Evolutionary conservation across 2,888 invertebrate species (phyloP).

Genomic region (Ectobius pallidus): DNA sequence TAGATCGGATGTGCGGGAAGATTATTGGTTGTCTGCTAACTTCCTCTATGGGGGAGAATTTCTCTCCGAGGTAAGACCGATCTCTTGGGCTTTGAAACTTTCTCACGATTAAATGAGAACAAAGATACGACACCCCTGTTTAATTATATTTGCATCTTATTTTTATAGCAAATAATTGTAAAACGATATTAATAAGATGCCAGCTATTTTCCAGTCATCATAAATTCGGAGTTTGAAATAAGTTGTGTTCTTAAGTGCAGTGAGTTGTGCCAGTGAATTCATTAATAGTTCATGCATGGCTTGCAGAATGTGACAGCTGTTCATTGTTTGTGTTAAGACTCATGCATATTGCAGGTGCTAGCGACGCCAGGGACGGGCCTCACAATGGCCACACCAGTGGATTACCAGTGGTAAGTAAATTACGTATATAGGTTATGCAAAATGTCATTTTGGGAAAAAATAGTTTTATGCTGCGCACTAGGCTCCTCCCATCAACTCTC

Average conservation of each 20-base stretch:
- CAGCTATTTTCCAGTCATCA: neutral
- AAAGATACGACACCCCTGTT: constrained; percentile 37
- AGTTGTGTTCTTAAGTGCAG: neutral
- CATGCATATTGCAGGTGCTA: constrained; percentile 41
- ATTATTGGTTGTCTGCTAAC: neutral
- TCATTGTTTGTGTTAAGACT: constrained; percentile 4
- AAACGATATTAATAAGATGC: neutral
- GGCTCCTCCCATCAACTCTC: too few species aligned
- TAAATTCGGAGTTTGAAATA: neutral
- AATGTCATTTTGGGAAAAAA: too few species aligned
- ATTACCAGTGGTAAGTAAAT: constrained; percentile 58
- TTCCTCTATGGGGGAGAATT: constrained; percentile 12
- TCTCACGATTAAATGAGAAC: constrained; percentile 39
- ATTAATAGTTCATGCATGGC: neutral
- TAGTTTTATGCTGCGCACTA: too few species aligned
- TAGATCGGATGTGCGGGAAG: constrained; percentile 6
- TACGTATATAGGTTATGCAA: neutral
- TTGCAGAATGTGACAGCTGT: constrained; percentile 25
- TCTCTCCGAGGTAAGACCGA: constrained; percentile 7
- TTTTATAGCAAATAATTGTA: neutral
- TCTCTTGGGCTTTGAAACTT: neutral
- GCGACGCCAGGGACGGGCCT: constrained; percentile 48
- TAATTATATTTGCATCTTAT: neutral
- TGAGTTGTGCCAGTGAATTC: neutral
- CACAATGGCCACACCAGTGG: constrained; percentile 58